A percentile compares a stretch with the other conserved stretches of the same genome.
phyloP scores from a whole-genome alignment of 2,888 invertebrate genomes.

The Rhabditophanes sp. region DNA sequence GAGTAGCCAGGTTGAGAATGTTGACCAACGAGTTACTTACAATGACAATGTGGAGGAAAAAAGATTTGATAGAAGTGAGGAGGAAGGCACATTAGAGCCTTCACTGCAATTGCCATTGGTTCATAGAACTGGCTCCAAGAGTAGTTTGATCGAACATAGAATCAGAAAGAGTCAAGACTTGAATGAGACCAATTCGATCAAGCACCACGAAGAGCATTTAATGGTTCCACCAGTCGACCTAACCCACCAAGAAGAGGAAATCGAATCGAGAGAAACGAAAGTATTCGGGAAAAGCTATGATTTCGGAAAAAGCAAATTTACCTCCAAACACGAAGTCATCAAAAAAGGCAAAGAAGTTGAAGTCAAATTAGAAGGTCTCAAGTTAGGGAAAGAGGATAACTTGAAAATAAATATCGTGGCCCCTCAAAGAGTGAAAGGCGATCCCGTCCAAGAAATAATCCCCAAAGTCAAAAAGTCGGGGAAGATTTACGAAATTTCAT shows the following conservation, averaged over 20 bases:
- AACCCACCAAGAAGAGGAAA: no score
- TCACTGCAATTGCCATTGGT: no score
- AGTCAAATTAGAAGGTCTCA: constrained; percentile 36
- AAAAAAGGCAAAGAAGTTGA: constrained; percentile 22
- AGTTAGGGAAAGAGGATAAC: constrained; percentile 37
- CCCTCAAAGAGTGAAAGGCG: constrained; percentile 3
- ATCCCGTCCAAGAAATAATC: constrained; percentile 11
- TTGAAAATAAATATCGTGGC: constrained; percentile 18
- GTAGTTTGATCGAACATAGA: constrained; percentile 13
- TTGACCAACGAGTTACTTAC: no score
- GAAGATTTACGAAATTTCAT: constrained; percentile 49
- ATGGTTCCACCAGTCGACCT: no score
- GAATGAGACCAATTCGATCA: constrained; percentile 8
- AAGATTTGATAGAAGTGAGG: no score
- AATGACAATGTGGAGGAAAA: no score
- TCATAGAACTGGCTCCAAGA: constrained; percentile 14
- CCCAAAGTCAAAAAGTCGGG: constrained; percentile 34
- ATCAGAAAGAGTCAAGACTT: constrained; percentile 11
- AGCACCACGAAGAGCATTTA: no score
- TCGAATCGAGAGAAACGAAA: constrained; percentile 9
- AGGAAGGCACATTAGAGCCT: no score
- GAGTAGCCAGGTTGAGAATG: no score
- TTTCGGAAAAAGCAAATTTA: constrained; percentile 38
- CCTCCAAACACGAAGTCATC: constrained; percentile 38
- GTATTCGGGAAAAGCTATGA: constrained; percentile 18